Conservation (phyloP, 1,140 invertebrate species). For the Polypedilum vanderplanki region DNA sequence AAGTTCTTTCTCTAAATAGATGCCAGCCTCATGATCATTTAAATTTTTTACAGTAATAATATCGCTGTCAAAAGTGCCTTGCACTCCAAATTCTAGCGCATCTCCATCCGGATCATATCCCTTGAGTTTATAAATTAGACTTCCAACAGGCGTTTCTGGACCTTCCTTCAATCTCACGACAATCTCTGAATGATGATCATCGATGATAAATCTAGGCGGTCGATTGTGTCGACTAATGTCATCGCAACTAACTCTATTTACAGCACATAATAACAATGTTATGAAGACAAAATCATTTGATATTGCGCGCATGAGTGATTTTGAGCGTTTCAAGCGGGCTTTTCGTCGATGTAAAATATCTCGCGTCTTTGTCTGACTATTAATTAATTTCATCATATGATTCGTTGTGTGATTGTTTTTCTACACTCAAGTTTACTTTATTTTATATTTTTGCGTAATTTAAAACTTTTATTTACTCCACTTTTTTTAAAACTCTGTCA, state of each 20-base stretch:
- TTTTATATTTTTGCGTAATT: neutral
- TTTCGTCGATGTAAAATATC: neutral
- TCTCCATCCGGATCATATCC: slow-evolving; percentile 82
- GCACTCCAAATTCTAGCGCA: slow-evolving; percentile 71
- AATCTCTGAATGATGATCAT: slow-evolving; percentile 82
- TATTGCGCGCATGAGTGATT: neutral
- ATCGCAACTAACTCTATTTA: slow-evolving; percentile 10
- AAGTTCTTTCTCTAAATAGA: slow-evolving; percentile 80
- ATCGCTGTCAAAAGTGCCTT: slow-evolving; percentile 69
- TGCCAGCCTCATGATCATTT: slow-evolving; percentile 71
- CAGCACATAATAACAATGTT: slow-evolving; percentile 2
- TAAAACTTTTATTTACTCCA: neutral
- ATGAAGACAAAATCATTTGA: neutral
- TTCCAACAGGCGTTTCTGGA: slow-evolving; percentile 76
- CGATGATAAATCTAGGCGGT: slow-evolving; percentile 73
- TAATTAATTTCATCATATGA: neutral
- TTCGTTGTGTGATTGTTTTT: neutral
- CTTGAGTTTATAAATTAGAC: slow-evolving; percentile 71
- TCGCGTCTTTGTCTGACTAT: neutral
- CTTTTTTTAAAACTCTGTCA: neutral
- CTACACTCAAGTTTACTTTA: neutral
- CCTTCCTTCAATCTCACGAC: slow-evolving; percentile 81
- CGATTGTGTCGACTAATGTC: slow-evolving; percentile 48
- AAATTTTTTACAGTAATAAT: slow-evolving; percentile 76
- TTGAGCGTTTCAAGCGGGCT: neutral